Conservation (phyloP, 2,113 vertebrate genomes). For the Pithys albifrons region DNA sequence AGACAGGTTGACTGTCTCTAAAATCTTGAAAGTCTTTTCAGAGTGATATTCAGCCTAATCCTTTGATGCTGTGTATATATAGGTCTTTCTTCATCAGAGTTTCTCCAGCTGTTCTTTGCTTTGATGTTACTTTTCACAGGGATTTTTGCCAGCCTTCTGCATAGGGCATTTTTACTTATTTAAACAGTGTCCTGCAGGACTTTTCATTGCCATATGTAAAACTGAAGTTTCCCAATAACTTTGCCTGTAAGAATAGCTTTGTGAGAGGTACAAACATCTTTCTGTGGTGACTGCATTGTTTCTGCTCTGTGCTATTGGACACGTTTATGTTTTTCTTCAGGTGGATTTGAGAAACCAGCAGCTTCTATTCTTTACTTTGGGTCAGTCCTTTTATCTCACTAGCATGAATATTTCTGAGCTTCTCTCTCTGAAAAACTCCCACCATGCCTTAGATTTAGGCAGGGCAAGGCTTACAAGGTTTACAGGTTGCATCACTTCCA, state of each 20-base stretch:
- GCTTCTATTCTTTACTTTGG: background rate
- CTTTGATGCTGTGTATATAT: slow-evolving; percentile 22
- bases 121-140: slow-evolving; percentile 18
- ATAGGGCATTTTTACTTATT: background rate
- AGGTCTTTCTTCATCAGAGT: background rate
- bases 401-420: background rate
- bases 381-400: background rate
- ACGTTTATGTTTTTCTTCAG: background rate
- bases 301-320: background rate
- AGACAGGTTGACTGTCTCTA: slow-evolving; percentile 48
- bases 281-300: background rate
- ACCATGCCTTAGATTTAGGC: background rate
- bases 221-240: background rate
- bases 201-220: background rate
- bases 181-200: background rate
- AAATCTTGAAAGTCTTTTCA: slow-evolving; percentile 50
- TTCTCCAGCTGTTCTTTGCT: slow-evolving; percentile 4
- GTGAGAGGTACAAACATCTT: background rate
- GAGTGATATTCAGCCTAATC: slow-evolving; percentile 52
- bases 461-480: background rate
- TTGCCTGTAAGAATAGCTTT: background rate
- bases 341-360: background rate
- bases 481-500: background rate
- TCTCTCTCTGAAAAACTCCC: background rate
- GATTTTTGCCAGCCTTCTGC: slow-evolving; percentile 35